Percentiles rank a stretch among this genome's conserved stretches.
phyloP scores from a whole-genome alignment of 1,140 invertebrate species.

The Drosophila insularis region DNA sequence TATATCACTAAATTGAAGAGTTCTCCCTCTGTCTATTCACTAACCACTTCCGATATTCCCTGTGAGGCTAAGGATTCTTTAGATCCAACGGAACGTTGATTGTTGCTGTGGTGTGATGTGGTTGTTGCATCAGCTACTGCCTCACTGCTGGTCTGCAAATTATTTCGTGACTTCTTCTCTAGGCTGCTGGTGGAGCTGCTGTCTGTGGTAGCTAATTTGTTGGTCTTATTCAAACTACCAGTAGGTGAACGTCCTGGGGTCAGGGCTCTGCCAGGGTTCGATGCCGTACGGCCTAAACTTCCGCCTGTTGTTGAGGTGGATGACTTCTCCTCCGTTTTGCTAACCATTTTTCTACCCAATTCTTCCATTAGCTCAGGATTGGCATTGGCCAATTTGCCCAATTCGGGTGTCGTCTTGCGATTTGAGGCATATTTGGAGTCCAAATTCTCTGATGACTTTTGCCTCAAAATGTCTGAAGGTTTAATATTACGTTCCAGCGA shows the following conservation, averaged over 20 bases:
- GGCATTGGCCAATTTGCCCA: slow-evolving; percentile 64
- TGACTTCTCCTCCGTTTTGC: slow-evolving; percentile 69
- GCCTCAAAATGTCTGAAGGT: slow-evolving; percentile 79
- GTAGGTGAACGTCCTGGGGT: slow-evolving; percentile 70
- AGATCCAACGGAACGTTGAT: slow-evolving; percentile 65
- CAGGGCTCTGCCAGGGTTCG: slow-evolving; percentile 53
- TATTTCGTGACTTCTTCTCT: slow-evolving; percentile 73
- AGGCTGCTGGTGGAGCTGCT: slow-evolving; percentile 78
- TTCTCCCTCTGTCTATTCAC: slow-evolving; percentile 15
- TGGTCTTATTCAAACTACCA: slow-evolving; percentile 66
- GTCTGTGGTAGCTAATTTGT: slow-evolving; percentile 63
- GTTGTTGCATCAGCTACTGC: slow-evolving; percentile 6
- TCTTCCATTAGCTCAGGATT: slow-evolving; percentile 79
- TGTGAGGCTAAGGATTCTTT: slow-evolving; percentile 81
- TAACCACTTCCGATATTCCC: slow-evolving; percentile 80
- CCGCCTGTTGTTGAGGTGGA: slow-evolving; percentile 30
- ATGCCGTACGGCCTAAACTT: slow-evolving; percentile 63
- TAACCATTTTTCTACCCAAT: slow-evolving; percentile 75
- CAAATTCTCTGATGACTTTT: slow-evolving; percentile 78
- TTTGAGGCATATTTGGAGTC: slow-evolving; percentile 71
- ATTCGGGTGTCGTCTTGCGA: slow-evolving; percentile 78
- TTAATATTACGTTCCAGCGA: slow-evolving; percentile 81
- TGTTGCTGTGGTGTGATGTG: background rate
- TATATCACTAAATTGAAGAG: too few relatives aligned
- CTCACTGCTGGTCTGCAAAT: slow-evolving; percentile 65